phyloP scores from a whole-genome alignment of 2,888 invertebrate genomes.

The Drosophila bunnanda region DNA sequence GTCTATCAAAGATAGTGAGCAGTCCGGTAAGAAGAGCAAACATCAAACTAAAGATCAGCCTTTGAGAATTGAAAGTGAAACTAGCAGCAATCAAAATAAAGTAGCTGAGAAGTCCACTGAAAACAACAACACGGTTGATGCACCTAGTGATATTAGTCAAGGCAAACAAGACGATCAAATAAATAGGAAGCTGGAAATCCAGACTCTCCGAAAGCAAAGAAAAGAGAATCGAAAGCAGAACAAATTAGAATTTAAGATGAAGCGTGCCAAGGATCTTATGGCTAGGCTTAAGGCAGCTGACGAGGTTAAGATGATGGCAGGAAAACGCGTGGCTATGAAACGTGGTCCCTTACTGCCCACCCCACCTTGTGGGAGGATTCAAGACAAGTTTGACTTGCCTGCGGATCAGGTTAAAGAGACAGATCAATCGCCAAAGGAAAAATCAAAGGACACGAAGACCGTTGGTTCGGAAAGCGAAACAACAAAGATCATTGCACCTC shows the following conservation, averaged over 20 bases:
- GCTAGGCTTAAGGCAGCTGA: constrained; percentile 62
- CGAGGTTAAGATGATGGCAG: constrained; percentile 46
- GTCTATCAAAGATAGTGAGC: constrained; percentile 9
- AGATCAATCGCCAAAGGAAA: background rate
- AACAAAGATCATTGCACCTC: background rate
- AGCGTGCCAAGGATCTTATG: constrained; percentile 54
- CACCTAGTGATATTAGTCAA: background rate
- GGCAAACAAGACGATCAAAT: background rate
- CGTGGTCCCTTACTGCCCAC: background rate
- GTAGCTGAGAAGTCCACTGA: background rate
- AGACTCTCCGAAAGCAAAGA: background rate
- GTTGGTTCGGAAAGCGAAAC: background rate
- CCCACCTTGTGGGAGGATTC: background rate
- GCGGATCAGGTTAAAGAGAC: background rate
- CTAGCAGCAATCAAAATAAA: background rate
- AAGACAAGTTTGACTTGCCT: background rate
- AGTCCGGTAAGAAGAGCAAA: constrained; percentile 1
- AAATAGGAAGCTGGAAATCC: too few species aligned
- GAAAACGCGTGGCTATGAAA: background rate
- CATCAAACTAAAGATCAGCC: constrained; percentile 3
- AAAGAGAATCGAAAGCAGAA: background rate
- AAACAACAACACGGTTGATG: background rate
- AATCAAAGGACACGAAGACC: background rate
- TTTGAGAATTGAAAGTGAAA: background rate
- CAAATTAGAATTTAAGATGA: constrained; percentile 2